Base-by-base conservation (phyloP, 37 sponge, comb jelly and placozoan genomes). In the Haliclona indistincta region DNA sequence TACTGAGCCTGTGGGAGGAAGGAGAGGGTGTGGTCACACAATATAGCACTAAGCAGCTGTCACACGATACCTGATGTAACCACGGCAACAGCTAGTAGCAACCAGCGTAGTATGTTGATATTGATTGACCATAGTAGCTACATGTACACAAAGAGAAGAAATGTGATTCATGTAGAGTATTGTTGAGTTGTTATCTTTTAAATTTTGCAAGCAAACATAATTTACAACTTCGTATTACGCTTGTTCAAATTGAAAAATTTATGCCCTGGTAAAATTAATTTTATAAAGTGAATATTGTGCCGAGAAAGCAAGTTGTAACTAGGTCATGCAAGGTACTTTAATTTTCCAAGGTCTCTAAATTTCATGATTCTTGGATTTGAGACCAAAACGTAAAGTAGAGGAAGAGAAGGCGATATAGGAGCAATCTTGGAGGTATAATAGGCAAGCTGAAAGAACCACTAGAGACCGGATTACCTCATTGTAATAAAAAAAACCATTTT, bases 81-180 rank as follows among this genome's bases (percentile, higher is more conserved):
- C 10, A 65, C 38, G 28, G 70, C 77, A 3, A 84, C 64, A 62
- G 47, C 71, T 35, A 77, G 40, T 2, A 77, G 32, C 43, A 77
- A 37, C 84, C 84, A 84, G 4, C 66, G 43, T 10, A 84, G 8
- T 17, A 60, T 26, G 7, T 63, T 71, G 63, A 39, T 77, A 25
- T 56, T 38, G 20, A 84, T 47, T 35, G 70, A 19, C 84, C 84
- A 84, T 22, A 84, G 51, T 19, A 76, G 28, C 84, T 84, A 4
- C 19, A 30, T n/a, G n/a, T n/a, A n/a, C n/a, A n/a, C n/a, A 20
- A 38, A 65, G 45, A 17, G 35, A 58, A 58, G 60, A 58, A 58
- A n/a, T n/a, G n/a, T n/a, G 25, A 25, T 25, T 58, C 6, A 25
- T 6, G 7, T 7, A 25, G n/a, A 25, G 25, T 47, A 47, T 17